Evolutionary conservation across 92 coral and sea anemone genomes (phyloP), one percentile per base, ranked within the genome.

Genomic region (Paragorgia papillata): DNA sequence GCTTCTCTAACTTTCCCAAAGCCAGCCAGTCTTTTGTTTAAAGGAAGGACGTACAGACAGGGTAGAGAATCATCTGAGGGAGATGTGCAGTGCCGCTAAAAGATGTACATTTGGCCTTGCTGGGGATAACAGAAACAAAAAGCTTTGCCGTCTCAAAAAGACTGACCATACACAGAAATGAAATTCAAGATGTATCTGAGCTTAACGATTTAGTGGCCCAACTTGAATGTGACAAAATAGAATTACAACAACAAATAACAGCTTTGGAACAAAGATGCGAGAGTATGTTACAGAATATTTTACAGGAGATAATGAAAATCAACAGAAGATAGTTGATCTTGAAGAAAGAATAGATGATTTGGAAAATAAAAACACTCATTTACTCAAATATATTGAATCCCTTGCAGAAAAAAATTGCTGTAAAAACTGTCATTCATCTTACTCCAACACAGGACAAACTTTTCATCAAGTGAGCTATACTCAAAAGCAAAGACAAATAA

Each of bases 401-500:
- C 79, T 73, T 53, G 62, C 9, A 22, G 26, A 48, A 31, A 73
- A 40, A 35, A 69, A 73, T 29, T 27, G 41, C 49, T 73, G 79
- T 29, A 73, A 39, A 24, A 19, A 54, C 70, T 73, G 79, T 73
- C 69, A 73, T 40, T 73, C 44, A 32, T 73, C 66, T 14, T 73
- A 46, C 9, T 19, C 34, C 7, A 73, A 73, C 79, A 50, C 26
- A 73, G 66, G 79, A 40, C 2, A 29, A 1, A 31, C 62, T 51
- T 51, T n/a, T 2, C 33, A 54, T 46, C 5, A 53, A 26, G 79
- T 48, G 40, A 73, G 79, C 22, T 28, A 48, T 29, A 73, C 67
- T 51, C 70, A 74, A 37, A 74, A 74, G 35, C 70, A 74, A 74
- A 55, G 31, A 74, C 80, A 74, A 74, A 56, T 37, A n/a, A n/a